These are phyloP conservation scores for Caranx ignobilis DNA, from an alignment of 2,113 vertebrate genomes.

Conservation along the genomic window DNA sequence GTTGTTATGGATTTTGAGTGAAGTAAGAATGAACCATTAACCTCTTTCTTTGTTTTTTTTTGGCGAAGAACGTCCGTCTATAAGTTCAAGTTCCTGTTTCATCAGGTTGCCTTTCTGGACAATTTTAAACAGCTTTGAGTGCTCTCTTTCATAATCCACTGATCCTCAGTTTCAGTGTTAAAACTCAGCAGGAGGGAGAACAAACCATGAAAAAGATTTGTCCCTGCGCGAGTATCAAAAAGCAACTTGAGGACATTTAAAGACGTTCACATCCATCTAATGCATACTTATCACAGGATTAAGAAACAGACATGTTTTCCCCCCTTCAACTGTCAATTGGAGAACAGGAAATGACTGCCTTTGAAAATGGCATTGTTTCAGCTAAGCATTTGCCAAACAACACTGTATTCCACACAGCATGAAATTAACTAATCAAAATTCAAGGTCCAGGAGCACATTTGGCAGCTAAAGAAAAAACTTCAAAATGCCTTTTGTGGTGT, in stretches of 20 bases:
- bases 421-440: conserved; percentile 82
- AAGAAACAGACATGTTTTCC: conserved; percentile 56
- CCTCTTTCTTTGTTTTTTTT: not conserved
- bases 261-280: conserved; percentile 59
- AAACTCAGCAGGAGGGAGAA: conserved; percentile 44
- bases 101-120: conserved; percentile 44
- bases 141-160: conserved; percentile 57
- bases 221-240: conserved; percentile 60
- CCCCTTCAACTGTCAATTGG: conserved; percentile 61
- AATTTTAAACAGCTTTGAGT: conserved; percentile 61
- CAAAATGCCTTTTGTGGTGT: conserved; percentile 70
- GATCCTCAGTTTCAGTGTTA: conserved; percentile 56
- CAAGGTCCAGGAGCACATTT: conserved; percentile 72
- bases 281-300: conserved; percentile 72
- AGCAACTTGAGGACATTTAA: conserved; percentile 69
- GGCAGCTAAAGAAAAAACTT: conserved; percentile 72
- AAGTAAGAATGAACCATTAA: conserved; percentile 32
- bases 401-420: conserved; percentile 73
- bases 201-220: conserved; percentile 54
- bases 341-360: conserved; percentile 72
- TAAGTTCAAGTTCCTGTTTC: conserved; percentile 50
- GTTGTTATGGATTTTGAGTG: conserved; percentile 19
- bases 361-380: conserved; percentile 76
- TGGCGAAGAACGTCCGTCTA: conserved; percentile 22
- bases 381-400: conserved; percentile 58